Conservation (phyloP, 2,797 vertebrate genomes). For the Pteronotus mesoamericanus region DNA sequence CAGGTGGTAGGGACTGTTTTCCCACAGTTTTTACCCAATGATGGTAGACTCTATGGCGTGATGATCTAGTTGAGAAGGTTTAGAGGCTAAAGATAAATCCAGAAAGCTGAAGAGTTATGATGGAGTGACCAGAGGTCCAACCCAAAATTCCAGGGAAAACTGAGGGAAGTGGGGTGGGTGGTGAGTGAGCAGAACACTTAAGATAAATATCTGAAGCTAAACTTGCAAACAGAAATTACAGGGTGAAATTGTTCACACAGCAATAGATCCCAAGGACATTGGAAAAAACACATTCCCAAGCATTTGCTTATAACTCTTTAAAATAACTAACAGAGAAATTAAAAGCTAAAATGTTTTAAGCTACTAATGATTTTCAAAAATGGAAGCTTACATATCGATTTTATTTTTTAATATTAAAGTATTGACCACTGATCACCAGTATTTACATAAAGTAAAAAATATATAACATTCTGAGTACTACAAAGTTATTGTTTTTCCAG, state of each 20-base stretch:
- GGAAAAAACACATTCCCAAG: neutral
- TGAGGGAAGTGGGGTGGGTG: neutral
- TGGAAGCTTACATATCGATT: neutral
- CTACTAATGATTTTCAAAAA: neutral
- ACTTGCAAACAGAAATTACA: neutral
- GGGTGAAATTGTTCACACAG: neutral
- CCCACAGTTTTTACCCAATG: neutral
- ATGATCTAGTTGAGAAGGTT: neutral
- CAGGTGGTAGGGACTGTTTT: neutral
- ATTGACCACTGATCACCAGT: neutral
- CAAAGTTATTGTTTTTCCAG: neutral
- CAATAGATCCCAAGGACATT: neutral
- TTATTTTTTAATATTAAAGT: neutral
- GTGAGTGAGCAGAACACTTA: neutral
- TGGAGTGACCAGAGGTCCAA: neutral
- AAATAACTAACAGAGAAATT: neutral
- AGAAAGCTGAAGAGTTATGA: neutral
- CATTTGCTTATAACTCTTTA: neutral
- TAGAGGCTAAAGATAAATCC: neutral
- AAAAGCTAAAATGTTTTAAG: neutral
- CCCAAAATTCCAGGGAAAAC: constrained; percentile 1
- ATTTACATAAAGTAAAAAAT: neutral
- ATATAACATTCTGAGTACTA: neutral
- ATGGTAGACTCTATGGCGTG: neutral
- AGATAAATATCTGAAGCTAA: neutral